A percentile compares a stretch with the other conserved stretches of the same genome.
Conservation (phyloP, 2,888 invertebrate genomes). For the Rhaphigaster nebulosa region DNA sequence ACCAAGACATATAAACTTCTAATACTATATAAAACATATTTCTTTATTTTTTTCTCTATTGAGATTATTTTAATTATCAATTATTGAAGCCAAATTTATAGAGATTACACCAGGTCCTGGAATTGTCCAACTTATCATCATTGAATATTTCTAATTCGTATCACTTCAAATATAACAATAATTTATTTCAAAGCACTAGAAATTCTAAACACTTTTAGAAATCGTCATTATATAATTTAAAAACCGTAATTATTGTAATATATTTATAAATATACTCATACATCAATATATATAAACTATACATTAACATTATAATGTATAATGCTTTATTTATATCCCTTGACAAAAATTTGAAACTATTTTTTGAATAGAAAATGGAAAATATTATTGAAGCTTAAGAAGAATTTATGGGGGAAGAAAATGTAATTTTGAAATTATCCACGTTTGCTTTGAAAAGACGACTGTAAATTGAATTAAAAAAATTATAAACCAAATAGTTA, state of each 20-base stretch:
- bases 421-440: too few species aligned
- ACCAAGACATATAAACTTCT: background rate
- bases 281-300: background rate
- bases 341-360: background rate
- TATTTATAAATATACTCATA: background rate
- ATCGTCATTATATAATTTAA: background rate
- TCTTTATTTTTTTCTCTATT: background rate
- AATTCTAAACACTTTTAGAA: background rate
- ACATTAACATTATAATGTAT: background rate
- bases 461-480: too few species aligned
- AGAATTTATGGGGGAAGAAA: too few species aligned
- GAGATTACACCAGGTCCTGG: background rate
- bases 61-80: background rate
- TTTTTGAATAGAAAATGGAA: background rate
- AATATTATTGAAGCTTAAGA: too few species aligned
- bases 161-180: background rate
- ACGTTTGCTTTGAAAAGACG: too few species aligned
- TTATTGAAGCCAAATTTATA: background rate
- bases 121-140: background rate
- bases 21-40: background rate
- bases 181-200: background rate
- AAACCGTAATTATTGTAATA: background rate
- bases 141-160: background rate
- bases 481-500: too few species aligned
- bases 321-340: background rate